phyloP scores from a whole-genome alignment of 2,113 vertebrate species.

The Ifrita kowaldi region DNA sequence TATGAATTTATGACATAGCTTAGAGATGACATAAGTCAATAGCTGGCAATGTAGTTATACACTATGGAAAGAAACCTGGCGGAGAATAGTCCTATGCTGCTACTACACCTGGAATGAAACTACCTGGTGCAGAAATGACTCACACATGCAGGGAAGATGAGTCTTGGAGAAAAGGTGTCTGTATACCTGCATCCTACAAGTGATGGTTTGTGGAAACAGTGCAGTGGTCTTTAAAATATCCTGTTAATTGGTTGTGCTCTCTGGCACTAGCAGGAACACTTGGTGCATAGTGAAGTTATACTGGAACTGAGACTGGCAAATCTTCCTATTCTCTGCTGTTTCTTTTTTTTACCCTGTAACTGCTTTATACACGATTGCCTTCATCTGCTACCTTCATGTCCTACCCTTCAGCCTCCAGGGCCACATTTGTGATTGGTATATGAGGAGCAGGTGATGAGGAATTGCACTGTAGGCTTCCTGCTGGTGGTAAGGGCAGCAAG shows the following conservation, averaged over 20 bases:
- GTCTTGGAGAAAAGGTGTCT: neutral
- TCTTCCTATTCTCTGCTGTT: neutral
- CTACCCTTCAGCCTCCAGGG: neutral
- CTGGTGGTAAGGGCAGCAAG: neutral
- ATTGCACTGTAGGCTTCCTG: neutral
- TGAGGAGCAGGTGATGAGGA: neutral
- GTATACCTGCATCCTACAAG: neutral
- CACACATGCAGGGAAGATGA: neutral
- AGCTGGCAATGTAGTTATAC: neutral
- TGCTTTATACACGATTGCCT: rapidly evolving
- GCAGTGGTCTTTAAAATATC: neutral
- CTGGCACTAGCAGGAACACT: neutral
- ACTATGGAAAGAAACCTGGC: neutral
- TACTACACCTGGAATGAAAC: neutral
- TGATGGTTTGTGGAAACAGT: neutral
- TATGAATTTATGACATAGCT: neutral
- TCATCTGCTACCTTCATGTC: neutral
- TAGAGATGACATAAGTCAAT: neutral
- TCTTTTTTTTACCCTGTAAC: neutral
- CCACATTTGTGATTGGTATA: neutral
- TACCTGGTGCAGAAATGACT: neutral
- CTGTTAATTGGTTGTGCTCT: neutral
- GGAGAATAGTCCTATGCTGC: neutral
- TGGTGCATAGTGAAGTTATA: neutral
- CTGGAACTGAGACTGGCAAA: neutral